These are phyloP conservation scores for Ammospiza nelsoni DNA, from an alignment of 2,113 vertebrate species.

Conservation along the genomic window DNA sequence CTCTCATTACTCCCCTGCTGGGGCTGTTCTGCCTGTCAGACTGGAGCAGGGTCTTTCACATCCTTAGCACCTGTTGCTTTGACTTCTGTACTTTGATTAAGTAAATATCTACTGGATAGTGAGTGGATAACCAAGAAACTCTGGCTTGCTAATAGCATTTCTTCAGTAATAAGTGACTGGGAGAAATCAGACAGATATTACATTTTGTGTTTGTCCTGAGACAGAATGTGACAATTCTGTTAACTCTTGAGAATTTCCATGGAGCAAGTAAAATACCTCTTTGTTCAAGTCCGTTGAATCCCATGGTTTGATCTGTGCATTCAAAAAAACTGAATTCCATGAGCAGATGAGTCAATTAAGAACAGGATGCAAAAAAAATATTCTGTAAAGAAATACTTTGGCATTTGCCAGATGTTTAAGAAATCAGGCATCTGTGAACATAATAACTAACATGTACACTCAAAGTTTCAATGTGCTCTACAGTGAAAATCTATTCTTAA, in stretches of 20 bases:
- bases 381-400: background rate
- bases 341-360: background rate
- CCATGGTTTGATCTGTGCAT: background rate
- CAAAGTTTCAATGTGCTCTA: background rate
- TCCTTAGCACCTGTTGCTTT: background rate
- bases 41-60: background rate
- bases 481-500: background rate
- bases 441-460: background rate
- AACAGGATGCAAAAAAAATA: background rate
- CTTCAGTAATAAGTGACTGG: background rate
- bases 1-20: background rate
- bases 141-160: background rate
- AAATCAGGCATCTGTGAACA: background rate
- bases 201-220: background rate
- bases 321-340: background rate
- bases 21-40: background rate
- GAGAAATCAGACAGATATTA: background rate
- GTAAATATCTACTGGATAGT: background rate
- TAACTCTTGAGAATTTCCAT: background rate
- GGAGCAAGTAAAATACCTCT: background rate
- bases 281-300: background rate
- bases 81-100: background rate
- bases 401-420: background rate
- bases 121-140: rapidly evolving
- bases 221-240: background rate